Evolutionary conservation across 2,113 vertebrate species (phyloP), one percentile per base, ranked within the genome.

Genomic region (Diglossa brunneiventris): DNA sequence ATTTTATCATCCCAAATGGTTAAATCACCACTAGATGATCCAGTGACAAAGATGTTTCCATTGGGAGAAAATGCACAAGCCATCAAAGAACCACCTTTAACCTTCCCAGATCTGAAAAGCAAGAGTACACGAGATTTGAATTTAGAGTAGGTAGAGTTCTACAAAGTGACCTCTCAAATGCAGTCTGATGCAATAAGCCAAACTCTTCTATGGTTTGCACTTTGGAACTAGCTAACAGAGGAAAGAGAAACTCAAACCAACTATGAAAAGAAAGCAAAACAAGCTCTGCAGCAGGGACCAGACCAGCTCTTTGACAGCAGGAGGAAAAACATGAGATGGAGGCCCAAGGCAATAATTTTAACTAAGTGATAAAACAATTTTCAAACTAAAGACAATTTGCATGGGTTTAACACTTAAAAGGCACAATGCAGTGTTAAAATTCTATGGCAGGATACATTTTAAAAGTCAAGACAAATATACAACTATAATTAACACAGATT

Each of bases 11-110:
- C 98, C 98, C 99, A 99, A 63, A 98, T 53, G 31, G 98, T 98
- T 90, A 99, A 95, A 95, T 99, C 98, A 85, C 99, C 99, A 49
- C 98, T 98, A 3, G 98, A 99, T 75, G 99, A 99, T 88, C 99
- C 99, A 23, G 98, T 99, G 94, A 98, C 98, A 95, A 99, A 98
- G 96, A 98, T 92, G 95, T 94, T 98, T 92, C 98, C 98, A 80
- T 94, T 93, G 11, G 98, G 98, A 93, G 98, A 98, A 97, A 99
- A 99, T 3, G 98, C 98, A 96, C 99, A 99, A 58, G 99, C 99
- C 55, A 98, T 98, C 96, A 99, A 97, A 13, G 99, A 99, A 20
- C 98, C 98, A 96, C 98, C 99, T 63, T 96, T 97, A 95, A 99
- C 98, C 24, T 86, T 96, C n/a, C 98, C 97, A 7, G 98, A 99